Conservation (phyloP, 2,797 vertebrate genomes). For the Silurus aristotelis region DNA sequence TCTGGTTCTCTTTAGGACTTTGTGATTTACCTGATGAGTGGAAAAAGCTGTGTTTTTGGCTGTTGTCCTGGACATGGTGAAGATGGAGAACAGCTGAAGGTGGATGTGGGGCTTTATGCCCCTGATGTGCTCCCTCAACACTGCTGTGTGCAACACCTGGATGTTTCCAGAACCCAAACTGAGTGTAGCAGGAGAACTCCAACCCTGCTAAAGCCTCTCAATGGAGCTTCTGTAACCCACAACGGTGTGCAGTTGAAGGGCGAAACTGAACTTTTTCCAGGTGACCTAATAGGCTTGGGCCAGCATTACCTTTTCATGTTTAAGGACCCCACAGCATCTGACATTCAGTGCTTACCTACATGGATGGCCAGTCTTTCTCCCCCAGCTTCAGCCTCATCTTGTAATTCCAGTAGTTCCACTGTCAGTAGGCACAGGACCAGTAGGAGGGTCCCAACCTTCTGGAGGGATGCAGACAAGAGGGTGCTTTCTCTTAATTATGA, state of each 20-base stretch:
- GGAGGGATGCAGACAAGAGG: conserved; percentile 67
- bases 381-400: conserved; percentile 50
- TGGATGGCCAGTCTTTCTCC: conserved; percentile 72
- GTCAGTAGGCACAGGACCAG: conserved; percentile 37
- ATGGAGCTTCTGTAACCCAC: conserved; percentile 70
- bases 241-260: conserved; percentile 70
- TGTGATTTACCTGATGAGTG: conserved; percentile 78
- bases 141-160: conserved; percentile 73
- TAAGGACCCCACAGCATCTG: conserved; percentile 73
- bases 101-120: conserved; percentile 78
- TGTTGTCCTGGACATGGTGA: conserved; percentile 71
- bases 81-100: conserved; percentile 73
- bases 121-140: conserved; percentile 76
- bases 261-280: conserved; percentile 69
- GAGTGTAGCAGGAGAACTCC: conserved; percentile 60
- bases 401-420: conserved; percentile 63
- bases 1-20: conserved; percentile 69
- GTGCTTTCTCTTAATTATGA: conserved; percentile 67
- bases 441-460: conserved; percentile 55
- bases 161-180: conserved; percentile 45
- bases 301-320: conserved; percentile 80
- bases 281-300: conserved; percentile 78
- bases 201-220: conserved; percentile 72
- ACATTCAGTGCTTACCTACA: conserved; percentile 56
- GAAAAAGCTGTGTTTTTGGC: conserved; percentile 73